Evolutionary conservation across 2,888 invertebrate species (phyloP), one percentile per base, ranked within the genome.

Genomic region (Masnerella sp.): DNA sequence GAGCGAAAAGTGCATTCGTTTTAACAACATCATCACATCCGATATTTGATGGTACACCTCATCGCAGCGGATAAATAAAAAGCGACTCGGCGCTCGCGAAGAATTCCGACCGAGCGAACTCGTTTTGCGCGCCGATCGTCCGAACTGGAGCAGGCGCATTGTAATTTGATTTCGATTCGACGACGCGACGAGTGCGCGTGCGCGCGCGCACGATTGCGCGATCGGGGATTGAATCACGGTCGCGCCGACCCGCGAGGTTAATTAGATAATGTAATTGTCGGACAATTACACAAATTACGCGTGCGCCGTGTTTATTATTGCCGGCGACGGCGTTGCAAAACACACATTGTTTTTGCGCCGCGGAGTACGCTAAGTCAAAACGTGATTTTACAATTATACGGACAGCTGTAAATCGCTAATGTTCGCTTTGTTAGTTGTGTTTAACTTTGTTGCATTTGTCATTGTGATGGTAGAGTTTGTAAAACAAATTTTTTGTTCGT

Each of bases 211-310:
- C 80, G 75, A 82, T 86, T 86, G 81, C 84, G 81, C 79, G 82
- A 85, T 80, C 76, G 78, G 78, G 74, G 81, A 84, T 75, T 77
- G 83, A 85, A 85, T 85, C 84, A 84, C 83, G 79, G 81, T 65
- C 78, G 77, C 62, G 74, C 70, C 83, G 84, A 83, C 84, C 84
- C 81, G 83, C 80, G 80, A 80, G 85, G 84, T 86, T 86, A 86
- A 86, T 86, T 85, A 84, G 86, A 86, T 86, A 86, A 86, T 86
- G 85, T 84, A 86, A 86, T 86, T 85, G 85, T 85, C 80, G 79
- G 79, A 80, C 82, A 86, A 85, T 86, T 86, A 86, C 82, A 79
- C 79, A 81, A 84, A 85, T 85, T 85, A 84, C 80, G 79, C 79
- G 82, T 80, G 82, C 79, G 80, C 81, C 47, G 51, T 69, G 45